phyloP scores from a whole-genome alignment of 2,888 invertebrate species.

The Cheilosia vulpina region DNA sequence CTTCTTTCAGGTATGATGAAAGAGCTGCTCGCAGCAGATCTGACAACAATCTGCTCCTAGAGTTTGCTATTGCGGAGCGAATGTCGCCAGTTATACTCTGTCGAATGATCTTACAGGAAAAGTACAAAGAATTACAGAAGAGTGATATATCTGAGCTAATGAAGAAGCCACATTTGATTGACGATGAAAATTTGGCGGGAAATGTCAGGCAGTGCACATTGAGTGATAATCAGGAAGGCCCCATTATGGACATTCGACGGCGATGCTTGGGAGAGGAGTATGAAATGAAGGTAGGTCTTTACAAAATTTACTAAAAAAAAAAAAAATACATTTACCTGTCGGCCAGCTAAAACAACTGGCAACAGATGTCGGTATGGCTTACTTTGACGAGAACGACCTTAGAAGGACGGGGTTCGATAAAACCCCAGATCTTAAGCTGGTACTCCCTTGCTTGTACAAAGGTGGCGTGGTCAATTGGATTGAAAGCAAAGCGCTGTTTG shows the following conservation, averaged over 20 bases:
- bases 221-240: constrained; percentile 93
- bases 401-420: constrained; percentile 95
- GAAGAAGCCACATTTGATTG: constrained; percentile 80
- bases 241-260: constrained; percentile 90
- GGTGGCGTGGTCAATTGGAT: constrained; percentile 96
- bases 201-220: constrained; percentile 87
- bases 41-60: constrained; percentile 77
- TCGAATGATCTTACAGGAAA: constrained; percentile 80
- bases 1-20: constrained; percentile 76
- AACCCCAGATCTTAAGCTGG: constrained; percentile 96
- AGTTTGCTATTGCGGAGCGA: constrained; percentile 78
- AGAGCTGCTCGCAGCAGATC: constrained; percentile 70
- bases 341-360: constrained; percentile 80
- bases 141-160: constrained; percentile 79
- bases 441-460: constrained; percentile 93
- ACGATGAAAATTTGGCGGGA: constrained; percentile 79
- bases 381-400: constrained; percentile 91
- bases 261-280: constrained; percentile 93
- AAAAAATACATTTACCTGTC: constrained; percentile 77
- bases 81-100: constrained; percentile 80
- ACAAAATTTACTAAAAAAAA: constrained; percentile 78
- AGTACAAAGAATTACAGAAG: constrained; percentile 79
- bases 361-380: constrained; percentile 86
- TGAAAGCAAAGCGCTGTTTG: constrained; percentile 98
- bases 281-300: constrained; percentile 86